phyloP scores from a whole-genome alignment of 2,797 vertebrate species.

The Leptoclinus maculatus region DNA sequence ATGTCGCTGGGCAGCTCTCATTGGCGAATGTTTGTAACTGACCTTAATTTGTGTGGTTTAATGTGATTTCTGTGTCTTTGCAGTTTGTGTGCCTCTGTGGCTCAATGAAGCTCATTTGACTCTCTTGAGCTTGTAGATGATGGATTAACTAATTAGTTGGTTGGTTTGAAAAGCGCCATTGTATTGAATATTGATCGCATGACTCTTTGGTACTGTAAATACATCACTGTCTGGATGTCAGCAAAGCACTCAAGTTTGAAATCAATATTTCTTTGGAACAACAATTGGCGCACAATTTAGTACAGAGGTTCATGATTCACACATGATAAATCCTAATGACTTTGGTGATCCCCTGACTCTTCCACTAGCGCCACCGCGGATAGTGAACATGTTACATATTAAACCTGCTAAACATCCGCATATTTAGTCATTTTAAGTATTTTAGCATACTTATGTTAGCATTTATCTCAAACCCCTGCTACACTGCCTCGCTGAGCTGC shows the following conservation, averaged over 20 bases:
- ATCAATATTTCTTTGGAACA: background rate
- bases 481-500: background rate
- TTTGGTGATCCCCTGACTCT: background rate
- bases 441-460: background rate
- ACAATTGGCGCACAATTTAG: background rate
- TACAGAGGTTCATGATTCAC: background rate
- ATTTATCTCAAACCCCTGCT: background rate
- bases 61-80: conserved; percentile 29
- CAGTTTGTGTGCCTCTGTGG: conserved; percentile 8
- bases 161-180: conserved; percentile 4
- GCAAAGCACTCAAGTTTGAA: background rate
- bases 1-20: conserved; percentile 18
- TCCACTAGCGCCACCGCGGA: background rate
- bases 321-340: background rate
- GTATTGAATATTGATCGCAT: conserved; percentile 9
- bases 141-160: background rate
- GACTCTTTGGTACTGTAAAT: background rate
- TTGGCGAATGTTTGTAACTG: conserved; percentile 25
- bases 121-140: background rate
- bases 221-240: conserved; percentile 3
- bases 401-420: background rate
- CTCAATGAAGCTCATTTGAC: conserved; percentile 8
- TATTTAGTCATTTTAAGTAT: background rate
- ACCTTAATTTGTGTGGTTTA: conserved; percentile 43
- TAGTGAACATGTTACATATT: background rate